Evolutionary conservation across 2,797 vertebrate species (phyloP), one percentile per base, ranked within the genome.

Genomic region (Bradypodion pumilum): DNA sequence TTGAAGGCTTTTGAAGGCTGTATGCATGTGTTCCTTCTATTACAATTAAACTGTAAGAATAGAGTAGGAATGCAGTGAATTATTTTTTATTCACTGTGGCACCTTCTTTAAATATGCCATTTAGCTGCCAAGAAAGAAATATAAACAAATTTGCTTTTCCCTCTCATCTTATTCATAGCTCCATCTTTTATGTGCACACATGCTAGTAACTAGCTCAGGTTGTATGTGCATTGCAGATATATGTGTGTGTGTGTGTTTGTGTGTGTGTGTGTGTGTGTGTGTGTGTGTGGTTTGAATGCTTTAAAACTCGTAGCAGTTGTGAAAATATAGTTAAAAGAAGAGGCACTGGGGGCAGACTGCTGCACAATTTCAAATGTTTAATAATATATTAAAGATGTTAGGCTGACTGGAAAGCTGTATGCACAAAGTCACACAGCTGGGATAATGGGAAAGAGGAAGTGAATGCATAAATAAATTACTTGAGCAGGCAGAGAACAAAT

Each of bases 401-500:
- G 85, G 78, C 13, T 56, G 75, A 87, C 65, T 59, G 75, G 85
- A 72, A 87, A 91, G 66, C 5, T 65, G 83, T 80, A 84, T 66
- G 62, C 46, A 56, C 80, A 90, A 87, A 89, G 74, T 89, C 83
- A 91, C 89, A 74, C 83, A 91, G 69, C 78, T 84, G 62, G 63
- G 75, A 85, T 91, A 85, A 90, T 74, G 68, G 84, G 13, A 75
- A 89, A 89, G 83, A 84, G 65, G 69, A 73, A 86, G 74, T 85
- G 85, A 85, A 72, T 74, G 86, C 86, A 90, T 86, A 93, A 94
- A 93, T 92, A 95, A 95, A 93, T 94, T 92, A 92, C 86, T 90
- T 91, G 88, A 91, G 88, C 73, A 95, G 89, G 90, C 77, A 91
- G 92, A 88, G 91, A 95, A 92, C 89, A 93, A 94, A 94, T 93